Percentiles rank a stretch among this genome's conserved stretches.
Conservation (phyloP, 2,113 vertebrate genomes). For the Scopus umbretta region DNA sequence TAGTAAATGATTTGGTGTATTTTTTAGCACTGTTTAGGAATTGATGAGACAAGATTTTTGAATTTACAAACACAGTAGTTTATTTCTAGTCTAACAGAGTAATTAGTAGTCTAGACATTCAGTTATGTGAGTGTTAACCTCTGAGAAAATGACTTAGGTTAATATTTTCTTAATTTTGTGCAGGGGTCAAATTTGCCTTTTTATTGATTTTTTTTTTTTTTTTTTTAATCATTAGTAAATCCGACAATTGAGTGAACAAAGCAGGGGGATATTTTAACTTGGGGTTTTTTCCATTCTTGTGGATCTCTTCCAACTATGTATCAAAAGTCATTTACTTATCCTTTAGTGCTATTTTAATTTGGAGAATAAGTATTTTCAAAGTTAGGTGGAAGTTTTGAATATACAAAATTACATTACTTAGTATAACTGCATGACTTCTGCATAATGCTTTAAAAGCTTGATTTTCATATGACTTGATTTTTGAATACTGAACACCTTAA, state of each 20-base stretch:
- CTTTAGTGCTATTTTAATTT: background rate
- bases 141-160: background rate
- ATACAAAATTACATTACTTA: background rate
- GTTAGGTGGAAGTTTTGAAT: background rate
- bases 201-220: background rate
- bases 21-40: background rate
- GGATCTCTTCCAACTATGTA: background rate
- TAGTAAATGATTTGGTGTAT: background rate
- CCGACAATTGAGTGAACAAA: background rate
- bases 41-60: background rate
- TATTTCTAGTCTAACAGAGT: background rate
- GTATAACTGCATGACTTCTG: background rate
- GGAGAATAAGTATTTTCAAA: background rate
- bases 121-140: background rate
- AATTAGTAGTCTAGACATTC: background rate
- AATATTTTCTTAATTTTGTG: background rate
- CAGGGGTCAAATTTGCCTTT: background rate
- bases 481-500: background rate
- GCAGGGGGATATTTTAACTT: background rate
- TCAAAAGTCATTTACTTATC: background rate
- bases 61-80: background rate
- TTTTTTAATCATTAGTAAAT: background rate
- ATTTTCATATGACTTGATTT: background rate
- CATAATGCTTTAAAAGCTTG: background rate
- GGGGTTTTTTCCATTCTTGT: accelerated